Conservation (phyloP, 2,797 vertebrate species). For the Clamator glandarius region DNA sequence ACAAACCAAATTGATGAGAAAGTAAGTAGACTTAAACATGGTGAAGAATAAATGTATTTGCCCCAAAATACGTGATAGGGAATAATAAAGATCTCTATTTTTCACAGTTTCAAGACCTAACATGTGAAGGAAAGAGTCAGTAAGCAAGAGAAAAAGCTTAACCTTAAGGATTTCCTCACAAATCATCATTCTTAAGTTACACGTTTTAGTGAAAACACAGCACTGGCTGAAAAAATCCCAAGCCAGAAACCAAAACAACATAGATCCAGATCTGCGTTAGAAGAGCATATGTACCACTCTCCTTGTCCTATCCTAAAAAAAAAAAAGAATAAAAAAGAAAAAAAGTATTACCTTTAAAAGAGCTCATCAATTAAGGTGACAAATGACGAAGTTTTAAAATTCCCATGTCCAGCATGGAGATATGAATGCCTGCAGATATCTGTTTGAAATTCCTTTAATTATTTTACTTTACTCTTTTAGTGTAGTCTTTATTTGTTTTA, state of each 20-base stretch:
- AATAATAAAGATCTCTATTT: neutral
- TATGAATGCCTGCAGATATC: neutral
- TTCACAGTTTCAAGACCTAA: neutral
- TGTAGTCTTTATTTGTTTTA: neutral
- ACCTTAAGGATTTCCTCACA: neutral
- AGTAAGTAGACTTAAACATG: neutral
- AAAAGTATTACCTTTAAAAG: neutral
- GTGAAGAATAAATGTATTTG: neutral
- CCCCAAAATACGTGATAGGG: neutral
- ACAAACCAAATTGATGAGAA: neutral
- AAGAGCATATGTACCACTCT: neutral
- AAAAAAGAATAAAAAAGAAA: too few relatives aligned
- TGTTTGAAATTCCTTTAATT: neutral
- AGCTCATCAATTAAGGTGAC: neutral
- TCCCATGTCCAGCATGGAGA: neutral
- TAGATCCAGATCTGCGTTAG: neutral
- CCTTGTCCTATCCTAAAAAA: neutral
- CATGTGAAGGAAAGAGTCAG: neutral
- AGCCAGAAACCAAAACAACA: neutral
- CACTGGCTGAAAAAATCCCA: neutral
- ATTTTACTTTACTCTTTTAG: neutral
- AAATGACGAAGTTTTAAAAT: neutral
- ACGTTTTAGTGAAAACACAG: neutral
- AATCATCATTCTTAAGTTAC: neutral
- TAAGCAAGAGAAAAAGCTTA: neutral